Percentiles rank a stretch among this genome's conserved stretches.
Conservation (phyloP, 2,113 vertebrate genomes). For the Sus scrofa region T2T-Sscrofa CM000816.6:85925001-85925500, state of each 20-base stretch:
- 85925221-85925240: slow-evolving; percentile 97
- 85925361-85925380: neutral
- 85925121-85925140: slow-evolving; percentile 96
- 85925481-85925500: neutral
- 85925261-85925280: slow-evolving; percentile 99
- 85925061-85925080: neutral
- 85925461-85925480: neutral
- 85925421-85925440: neutral
- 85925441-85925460: neutral
- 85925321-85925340: slow-evolving; percentile 75
- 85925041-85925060: neutral
- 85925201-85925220: slow-evolving; percentile 96
- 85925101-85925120: slow-evolving; percentile 93
- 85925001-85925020: neutral
- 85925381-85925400: neutral
- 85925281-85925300: slow-evolving; percentile 99
- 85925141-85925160: slow-evolving; percentile 98
- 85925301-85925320: slow-evolving; percentile 93
- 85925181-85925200: slow-evolving; percentile 96
- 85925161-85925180: slow-evolving; percentile 97
- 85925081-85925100: neutral
- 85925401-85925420: slow-evolving; percentile 36
- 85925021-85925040: neutral
- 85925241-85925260: slow-evolving; percentile 99
- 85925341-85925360: neutral